A percentile compares a stretch with the other conserved stretches of the same genome.
Conservation (phyloP, 2,888 invertebrate genomes). For the Mimas tiliae region DNA sequence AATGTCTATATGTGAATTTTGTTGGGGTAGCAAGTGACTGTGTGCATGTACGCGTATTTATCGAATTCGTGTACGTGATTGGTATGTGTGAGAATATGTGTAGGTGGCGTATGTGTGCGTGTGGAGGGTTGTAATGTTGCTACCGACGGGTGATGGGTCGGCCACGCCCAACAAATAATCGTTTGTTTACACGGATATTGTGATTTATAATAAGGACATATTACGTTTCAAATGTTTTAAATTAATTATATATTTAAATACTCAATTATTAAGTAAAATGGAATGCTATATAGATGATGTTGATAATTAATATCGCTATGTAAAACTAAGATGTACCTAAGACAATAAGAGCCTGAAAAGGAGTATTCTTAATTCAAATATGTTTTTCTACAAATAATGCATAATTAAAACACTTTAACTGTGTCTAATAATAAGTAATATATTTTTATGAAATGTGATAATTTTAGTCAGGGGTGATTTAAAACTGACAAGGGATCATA, state of each 20-base stretch:
- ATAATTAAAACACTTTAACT: too few relatives aligned
- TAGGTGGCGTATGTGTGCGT: conserved; percentile 41
- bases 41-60: conserved; percentile 38
- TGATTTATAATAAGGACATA: conserved; percentile 8
- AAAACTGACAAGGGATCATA: conserved; percentile 25
- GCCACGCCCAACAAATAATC: conserved; percentile 75
- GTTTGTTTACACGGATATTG: conserved; percentile 55
- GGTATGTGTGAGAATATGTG: conserved; percentile 34
- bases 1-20: conserved; percentile 46
- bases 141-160: conserved; percentile 63
- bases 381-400: too few relatives aligned
- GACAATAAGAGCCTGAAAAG: too few relatives aligned
- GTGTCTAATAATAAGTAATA: too few relatives aligned
- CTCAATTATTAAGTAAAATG: neutral
- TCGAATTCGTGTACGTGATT: conserved; percentile 35
- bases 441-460: too few relatives aligned
- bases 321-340: too few relatives aligned
- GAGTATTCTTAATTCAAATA: too few relatives aligned
- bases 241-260: neutral
- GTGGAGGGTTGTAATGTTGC: conserved; percentile 64
- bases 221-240: neutral
- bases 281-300: neutral
- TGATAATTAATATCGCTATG: too few relatives aligned
- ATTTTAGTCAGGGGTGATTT: neutral
- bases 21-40: conserved; percentile 60